phyloP scores from a whole-genome alignment of 2,797 vertebrate genomes.

The Acipenser oxyrinchus region DNA sequence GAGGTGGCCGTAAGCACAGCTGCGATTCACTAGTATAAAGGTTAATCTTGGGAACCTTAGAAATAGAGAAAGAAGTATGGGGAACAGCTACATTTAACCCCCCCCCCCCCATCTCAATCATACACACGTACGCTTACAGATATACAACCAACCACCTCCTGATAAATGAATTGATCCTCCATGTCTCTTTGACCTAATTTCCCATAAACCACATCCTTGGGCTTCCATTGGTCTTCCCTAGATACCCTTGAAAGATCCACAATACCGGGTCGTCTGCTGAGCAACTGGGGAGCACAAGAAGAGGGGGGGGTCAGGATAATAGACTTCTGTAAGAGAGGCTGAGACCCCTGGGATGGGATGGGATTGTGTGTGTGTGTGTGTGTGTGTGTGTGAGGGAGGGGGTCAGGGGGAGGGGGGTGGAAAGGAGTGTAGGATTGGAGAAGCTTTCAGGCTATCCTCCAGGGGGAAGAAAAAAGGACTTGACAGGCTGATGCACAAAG shows the following conservation, averaged over 20 bases:
- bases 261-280: no score
- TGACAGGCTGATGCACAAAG: not conserved
- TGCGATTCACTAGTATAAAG: slow-evolving; percentile 10
- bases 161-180: slow-evolving; percentile 25
- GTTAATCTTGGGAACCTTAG: slow-evolving; percentile 15
- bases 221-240: slow-evolving; percentile 25
- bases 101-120: slow-evolving; percentile 19
- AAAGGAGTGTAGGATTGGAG: not conserved
- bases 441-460: not conserved
- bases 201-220: slow-evolving; percentile 15
- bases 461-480: not conserved
- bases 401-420: not conserved
- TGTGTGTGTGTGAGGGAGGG: no score
- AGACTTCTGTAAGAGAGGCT: no score
- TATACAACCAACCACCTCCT: slow-evolving; percentile 11
- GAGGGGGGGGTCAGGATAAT: no score
- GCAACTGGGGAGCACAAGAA: no score
- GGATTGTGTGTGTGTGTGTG: no score
- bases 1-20: slow-evolving; percentile 2
- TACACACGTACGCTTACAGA: slow-evolving; percentile 7
- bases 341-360: no score
- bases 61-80: slow-evolving; percentile 5
- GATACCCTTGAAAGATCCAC: slow-evolving; percentile 1
- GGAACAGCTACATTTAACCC: slow-evolving; percentile 4
- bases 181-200: slow-evolving; percentile 8